phyloP scores from a whole-genome alignment of 2,113 vertebrate species.

The Chamaea fasciata region DNA sequence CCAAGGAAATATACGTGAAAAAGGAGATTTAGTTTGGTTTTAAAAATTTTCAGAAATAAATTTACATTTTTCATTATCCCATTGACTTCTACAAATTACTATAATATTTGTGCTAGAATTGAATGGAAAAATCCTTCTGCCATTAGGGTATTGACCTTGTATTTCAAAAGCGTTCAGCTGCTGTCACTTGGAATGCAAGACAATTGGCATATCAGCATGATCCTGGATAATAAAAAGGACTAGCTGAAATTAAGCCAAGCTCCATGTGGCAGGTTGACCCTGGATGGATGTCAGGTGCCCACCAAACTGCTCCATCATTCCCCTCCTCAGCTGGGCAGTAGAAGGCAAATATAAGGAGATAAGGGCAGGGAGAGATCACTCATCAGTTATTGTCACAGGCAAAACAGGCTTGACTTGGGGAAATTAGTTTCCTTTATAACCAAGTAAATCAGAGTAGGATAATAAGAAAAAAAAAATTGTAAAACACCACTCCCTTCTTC shows the following conservation, averaged over 20 bases:
- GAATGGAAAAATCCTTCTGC: not conserved
- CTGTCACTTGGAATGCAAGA: not conserved
- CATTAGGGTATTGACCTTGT: not conserved
- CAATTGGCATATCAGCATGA: conserved; percentile 10
- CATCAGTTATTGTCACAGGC: not conserved
- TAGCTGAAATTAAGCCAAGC: not conserved
- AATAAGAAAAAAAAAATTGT: not conserved
- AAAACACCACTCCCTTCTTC: not conserved
- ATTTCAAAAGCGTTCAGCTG: not conserved
- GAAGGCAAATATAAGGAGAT: not conserved
- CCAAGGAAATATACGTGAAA: not conserved
- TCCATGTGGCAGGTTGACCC: not conserved
- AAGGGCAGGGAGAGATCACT: not conserved
- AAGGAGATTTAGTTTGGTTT: not conserved
- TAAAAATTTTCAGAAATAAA: not conserved
- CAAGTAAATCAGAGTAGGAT: not conserved
- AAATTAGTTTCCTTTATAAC: not conserved
- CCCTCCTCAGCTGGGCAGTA: not conserved
- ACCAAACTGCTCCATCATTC: not conserved
- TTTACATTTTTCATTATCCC: not conserved
- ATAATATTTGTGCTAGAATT: not conserved
- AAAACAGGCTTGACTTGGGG: not conserved
- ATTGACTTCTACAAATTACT: not conserved
- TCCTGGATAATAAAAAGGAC: not conserved
- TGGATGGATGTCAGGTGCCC: not conserved